Percentiles rank a stretch among this genome's conserved stretches.
phyloP scores from a whole-genome alignment of 2,797 vertebrate species.

The Chloroceryle amazona region DNA sequence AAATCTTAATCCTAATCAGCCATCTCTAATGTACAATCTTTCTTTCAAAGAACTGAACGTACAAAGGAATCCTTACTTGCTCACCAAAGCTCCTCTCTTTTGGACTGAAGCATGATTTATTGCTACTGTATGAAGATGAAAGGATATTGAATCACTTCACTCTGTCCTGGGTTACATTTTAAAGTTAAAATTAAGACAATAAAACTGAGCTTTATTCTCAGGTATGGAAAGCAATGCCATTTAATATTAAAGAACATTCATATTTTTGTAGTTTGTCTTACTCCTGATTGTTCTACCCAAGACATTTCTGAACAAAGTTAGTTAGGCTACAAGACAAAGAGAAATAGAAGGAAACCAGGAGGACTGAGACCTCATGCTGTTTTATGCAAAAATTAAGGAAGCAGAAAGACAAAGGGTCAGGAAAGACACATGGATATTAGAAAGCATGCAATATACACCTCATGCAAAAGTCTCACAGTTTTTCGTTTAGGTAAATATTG shows the following conservation, averaged over 20 bases:
- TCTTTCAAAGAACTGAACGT: neutral
- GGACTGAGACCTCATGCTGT: neutral
- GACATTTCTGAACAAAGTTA: neutral
- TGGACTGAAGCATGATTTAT: neutral
- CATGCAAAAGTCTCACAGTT: neutral
- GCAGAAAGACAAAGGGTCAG: neutral
- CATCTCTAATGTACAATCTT: neutral
- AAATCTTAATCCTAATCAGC: neutral
- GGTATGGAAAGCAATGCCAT: neutral
- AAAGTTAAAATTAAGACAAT: neutral
- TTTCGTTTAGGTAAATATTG: neutral
- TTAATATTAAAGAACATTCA: neutral
- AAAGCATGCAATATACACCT: neutral
- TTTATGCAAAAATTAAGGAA: neutral
- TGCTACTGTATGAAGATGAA: neutral
- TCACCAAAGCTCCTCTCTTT: neutral
- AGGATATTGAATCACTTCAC: neutral
- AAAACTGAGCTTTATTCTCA: neutral
- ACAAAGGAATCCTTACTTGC: neutral
- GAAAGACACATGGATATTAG: neutral
- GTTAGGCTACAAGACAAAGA: neutral
- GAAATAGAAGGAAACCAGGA: neutral
- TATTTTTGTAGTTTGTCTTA: neutral
- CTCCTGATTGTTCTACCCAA: neutral
- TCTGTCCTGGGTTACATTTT: neutral